Evolutionary conservation across 2,797 vertebrate species (phyloP), one percentile per base, ranked within the genome.

Genomic region (Notolepis coatsorum): DNA sequence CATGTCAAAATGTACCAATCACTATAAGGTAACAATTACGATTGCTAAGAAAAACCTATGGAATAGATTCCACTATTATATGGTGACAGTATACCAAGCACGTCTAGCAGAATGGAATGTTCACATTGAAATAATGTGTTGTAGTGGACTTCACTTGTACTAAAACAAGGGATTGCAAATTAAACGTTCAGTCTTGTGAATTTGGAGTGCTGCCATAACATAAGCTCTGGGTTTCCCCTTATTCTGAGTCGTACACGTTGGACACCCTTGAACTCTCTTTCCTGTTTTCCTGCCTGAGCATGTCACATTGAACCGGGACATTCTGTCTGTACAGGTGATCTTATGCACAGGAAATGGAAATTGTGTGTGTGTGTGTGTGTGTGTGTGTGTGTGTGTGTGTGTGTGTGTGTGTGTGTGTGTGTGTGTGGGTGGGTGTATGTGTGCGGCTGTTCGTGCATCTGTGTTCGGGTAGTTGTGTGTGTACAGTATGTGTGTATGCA

Each of bases 231-330:
- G 82, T 85, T 90, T 90, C 80, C 88, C 89, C 87, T 79, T 76
- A 78, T 81, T 82, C 70, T 63, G 63, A 81, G 73, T 68, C 82
- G 81, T 84, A 87, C 77, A 80, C 82, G 82, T 85, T 62, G 79
- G 87, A 88, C 87, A 90, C 79, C 87, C 85, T 89, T 90, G 89
- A 90, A 91, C 87, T 87, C 85, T 75, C 78, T 85, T 90, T 91
- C 88, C 89, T 90, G 88, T 90, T 90, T 88, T 89, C 88, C 85
- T 89, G 90, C 81, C 89, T 72, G 82, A 86, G 82, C 86, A 81
- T 80, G 88, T 86, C 67, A 51, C 82, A 64, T 27, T 58, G 79
- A 82, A 83, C 81, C 84, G 74, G 82, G 73, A 80, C 79, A 75
- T 72, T 87, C 89, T 80, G 87, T 88, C 88, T 83, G 83, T 69